phyloP scores from a whole-genome alignment of 2,113 vertebrate species.

The Dromiciops gliroides region DNA sequence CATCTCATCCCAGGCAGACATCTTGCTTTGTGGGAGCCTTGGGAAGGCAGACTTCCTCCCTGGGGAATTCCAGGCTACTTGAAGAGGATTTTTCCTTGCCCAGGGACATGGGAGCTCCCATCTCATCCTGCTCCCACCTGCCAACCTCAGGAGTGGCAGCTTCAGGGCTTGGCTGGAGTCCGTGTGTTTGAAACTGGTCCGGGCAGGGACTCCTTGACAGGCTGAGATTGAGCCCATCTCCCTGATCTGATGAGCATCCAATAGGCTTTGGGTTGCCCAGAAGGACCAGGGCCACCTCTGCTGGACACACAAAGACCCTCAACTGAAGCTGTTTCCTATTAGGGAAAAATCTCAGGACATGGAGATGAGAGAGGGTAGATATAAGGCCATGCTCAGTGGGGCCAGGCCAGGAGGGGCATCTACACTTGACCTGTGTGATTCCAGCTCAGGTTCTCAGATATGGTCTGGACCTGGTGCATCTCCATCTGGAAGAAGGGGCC shows the following conservation, averaged over 20 bases:
- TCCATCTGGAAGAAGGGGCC: not conserved
- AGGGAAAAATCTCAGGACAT: not conserved
- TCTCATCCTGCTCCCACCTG: not conserved
- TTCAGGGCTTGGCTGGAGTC: not conserved
- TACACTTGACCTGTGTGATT: no score
- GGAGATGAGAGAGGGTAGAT: not conserved
- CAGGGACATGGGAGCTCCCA: not conserved
- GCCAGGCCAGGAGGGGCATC: not conserved
- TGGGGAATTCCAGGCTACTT: not conserved
- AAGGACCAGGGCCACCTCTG: constrained; percentile 24
- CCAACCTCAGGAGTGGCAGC: not conserved
- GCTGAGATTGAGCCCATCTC: not conserved
- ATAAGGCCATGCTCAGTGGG: no score
- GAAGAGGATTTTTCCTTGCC: not conserved
- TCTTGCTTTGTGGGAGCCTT: not conserved
- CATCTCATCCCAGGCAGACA: no score
- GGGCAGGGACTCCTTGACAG: not conserved
- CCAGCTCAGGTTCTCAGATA: no score
- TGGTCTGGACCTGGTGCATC: not conserved
- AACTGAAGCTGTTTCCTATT: not conserved
- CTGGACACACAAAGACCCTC: not conserved
- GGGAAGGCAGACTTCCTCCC: not conserved
- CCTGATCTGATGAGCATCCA: not conserved
- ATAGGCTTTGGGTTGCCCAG: not conserved
- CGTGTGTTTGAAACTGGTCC: fast-evolving